Base-by-base conservation (phyloP, 2,797 vertebrate genomes). In the Acanthurus lineatus region DNA sequence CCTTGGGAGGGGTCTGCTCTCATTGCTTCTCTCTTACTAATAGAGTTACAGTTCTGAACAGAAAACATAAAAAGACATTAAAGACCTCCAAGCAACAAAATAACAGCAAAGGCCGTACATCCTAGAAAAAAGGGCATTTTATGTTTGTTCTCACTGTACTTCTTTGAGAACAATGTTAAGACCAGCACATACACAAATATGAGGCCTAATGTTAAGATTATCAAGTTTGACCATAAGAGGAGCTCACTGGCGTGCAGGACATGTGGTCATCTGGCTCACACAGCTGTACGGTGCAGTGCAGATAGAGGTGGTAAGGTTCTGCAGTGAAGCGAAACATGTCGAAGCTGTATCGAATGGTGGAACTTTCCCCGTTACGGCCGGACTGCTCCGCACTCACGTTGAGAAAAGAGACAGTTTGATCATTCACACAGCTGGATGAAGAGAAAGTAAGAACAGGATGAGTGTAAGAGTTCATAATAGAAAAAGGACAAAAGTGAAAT, bases 241-340 rank as follows among this genome's bases (percentile, higher is more conserved):
- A 22, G 47, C 94, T 95, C 79, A 96, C 95, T 2, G 95, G 88
- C 6, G 32, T 69, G 87, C 95, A 96, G 80, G 92, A 88, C 32
- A 54, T 9, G 17, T 2, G 32, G 63, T 95, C 91, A 1, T 90
- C 93, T 0, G 70, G 88, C 49, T 92, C 89, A 44, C 95, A 96
- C 48, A 96, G 93, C 73, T 91, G 93, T 0, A 96, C 91, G 0
- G 76, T 83, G 86, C 95, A 96, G 90, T 96, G 95, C 73, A 96
- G 90, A 40, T 94, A 96, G 14, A 95, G 73, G n/a, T 92, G 72
- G 3, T 87, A 71, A 0, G 94, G 93, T 0, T 89, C 88, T 0
- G 44, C 0, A 0, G 69, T 72, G 76, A 96, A 96, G 47, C 91
- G 93, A 52, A 96, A 96, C 94, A 96, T 95, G 61, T 91, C 88